phyloP scores from a whole-genome alignment of 2,888 invertebrate genomes.

The Trichogramma evanescens region DNA sequence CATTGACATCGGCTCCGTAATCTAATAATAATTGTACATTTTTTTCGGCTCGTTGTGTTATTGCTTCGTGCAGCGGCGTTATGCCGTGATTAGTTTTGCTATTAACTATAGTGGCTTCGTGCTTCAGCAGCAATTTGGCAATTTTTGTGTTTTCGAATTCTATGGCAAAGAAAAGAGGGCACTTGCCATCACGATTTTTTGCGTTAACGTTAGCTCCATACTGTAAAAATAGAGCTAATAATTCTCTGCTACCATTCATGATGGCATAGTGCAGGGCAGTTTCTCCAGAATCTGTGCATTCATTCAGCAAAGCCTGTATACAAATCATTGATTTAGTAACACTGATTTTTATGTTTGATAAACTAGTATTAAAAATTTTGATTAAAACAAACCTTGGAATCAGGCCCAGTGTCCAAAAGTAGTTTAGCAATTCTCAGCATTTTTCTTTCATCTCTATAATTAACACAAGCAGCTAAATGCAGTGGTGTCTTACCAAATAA shows the following conservation, averaged over 20 bases:
- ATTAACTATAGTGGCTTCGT: slow-evolving; percentile 54
- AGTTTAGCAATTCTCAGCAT: slow-evolving; percentile 3
- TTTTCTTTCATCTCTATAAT: background rate
- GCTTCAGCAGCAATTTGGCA: slow-evolving; percentile 48
- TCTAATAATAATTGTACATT: slow-evolving; percentile 8
- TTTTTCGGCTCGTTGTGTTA: slow-evolving; percentile 25
- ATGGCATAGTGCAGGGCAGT: slow-evolving; percentile 10
- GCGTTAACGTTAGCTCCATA: slow-evolving; percentile 13
- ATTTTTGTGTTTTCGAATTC: slow-evolving; percentile 42
- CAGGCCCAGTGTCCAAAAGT: slow-evolving; percentile 1
- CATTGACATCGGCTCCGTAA: slow-evolving; percentile 8
- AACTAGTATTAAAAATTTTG: background rate
- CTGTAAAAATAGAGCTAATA: slow-evolving; percentile 5
- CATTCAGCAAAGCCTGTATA: slow-evolving; percentile 10
- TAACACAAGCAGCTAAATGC: slow-evolving; percentile 1
- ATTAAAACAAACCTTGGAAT: slow-evolving; percentile 5
- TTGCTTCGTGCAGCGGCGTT: slow-evolving; percentile 52
- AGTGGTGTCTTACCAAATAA: slow-evolving; percentile 8
- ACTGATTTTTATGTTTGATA: background rate
- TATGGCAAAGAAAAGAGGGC: slow-evolving; percentile 7
- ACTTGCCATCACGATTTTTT: slow-evolving; percentile 10
- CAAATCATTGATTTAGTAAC: background rate
- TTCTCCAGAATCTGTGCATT: slow-evolving; percentile 8
- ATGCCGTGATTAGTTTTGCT: slow-evolving; percentile 61
- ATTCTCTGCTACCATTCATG: background rate